A percentile compares a stretch with the other conserved stretches of the same genome.
phyloP scores from a whole-genome alignment of 2,888 invertebrate genomes.

The Aleiodes leptofemur region DNA sequence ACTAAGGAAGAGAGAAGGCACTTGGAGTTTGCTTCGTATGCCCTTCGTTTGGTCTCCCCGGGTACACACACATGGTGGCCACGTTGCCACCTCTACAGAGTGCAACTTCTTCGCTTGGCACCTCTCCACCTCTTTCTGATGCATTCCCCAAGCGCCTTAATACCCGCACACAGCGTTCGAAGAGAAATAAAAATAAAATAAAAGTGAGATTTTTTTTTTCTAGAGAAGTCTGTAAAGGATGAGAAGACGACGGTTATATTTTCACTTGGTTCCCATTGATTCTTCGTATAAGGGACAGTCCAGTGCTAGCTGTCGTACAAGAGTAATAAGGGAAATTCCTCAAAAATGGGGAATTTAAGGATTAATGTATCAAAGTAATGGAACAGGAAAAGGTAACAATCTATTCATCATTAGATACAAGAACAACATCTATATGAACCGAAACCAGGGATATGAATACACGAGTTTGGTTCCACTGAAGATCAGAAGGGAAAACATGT shows the following conservation, averaged over 20 bases:
- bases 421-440: no score
- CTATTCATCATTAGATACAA: not conserved
- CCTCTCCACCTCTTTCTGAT: conserved; percentile 46
- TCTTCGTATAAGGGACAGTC: no score
- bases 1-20: conserved; percentile 17
- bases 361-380: no score
- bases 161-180: not conserved
- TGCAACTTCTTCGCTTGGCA: conserved; percentile 31
- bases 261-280: no score
- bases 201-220: not conserved
- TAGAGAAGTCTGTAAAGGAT: no score
- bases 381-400: not conserved
- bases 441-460: no score
- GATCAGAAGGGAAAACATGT: no score
- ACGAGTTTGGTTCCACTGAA: no score
- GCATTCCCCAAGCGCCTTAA: conserved; percentile 34
- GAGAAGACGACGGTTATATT: no score
- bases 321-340: no score
- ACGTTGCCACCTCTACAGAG: conserved; percentile 70
- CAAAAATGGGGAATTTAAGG: no score
- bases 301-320: no score
- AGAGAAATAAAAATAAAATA: not conserved
- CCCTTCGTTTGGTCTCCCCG: conserved; percentile 43
- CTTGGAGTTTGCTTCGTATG: conserved; percentile 43
- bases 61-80: conserved; percentile 70